Percentiles rank a stretch among this genome's conserved stretches.
These are phyloP conservation scores for Tapirus terrestris DNA, from an alignment of 2,113 vertebrate species.

Conservation along the genomic window DNA sequence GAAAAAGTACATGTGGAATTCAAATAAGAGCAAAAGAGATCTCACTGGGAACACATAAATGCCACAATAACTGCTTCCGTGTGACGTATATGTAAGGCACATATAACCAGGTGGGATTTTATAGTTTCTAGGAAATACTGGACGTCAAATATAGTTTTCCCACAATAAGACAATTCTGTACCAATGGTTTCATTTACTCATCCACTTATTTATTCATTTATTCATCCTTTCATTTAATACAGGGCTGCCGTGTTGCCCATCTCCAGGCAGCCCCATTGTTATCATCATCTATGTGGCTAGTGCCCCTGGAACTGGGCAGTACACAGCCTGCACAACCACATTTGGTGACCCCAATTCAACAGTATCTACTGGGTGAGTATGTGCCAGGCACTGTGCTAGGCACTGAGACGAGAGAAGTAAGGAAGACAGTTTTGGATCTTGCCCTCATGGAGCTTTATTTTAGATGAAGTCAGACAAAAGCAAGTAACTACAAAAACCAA, in stretches of 20 bases:
- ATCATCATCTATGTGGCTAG: background rate
- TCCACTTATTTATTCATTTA: background rate
- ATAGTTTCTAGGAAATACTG: background rate
- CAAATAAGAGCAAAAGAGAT: constrained; percentile 41
- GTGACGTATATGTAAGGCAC: background rate
- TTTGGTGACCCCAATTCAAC: background rate
- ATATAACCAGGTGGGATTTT: background rate
- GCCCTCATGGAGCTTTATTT: background rate
- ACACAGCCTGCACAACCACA: background rate
- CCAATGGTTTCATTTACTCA: background rate
- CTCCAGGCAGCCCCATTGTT: background rate
- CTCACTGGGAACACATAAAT: constrained; percentile 4
- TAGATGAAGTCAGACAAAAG: background rate
- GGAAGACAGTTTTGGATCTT: background rate
- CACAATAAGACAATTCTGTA: background rate
- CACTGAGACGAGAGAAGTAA: background rate
- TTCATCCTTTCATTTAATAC: background rate
- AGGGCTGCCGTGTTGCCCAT: background rate
- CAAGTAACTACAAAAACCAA: background rate
- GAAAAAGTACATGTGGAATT: constrained; percentile 75
- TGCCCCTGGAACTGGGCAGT: background rate
- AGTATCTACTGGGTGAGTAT: background rate
- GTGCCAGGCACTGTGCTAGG: background rate
- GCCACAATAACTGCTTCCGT: constrained; percentile 3
- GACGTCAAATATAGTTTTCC: background rate